Evolutionary conservation across 1,140 invertebrate species (phyloP).

Genomic region (Phenacoccus solenopsis): DNA sequence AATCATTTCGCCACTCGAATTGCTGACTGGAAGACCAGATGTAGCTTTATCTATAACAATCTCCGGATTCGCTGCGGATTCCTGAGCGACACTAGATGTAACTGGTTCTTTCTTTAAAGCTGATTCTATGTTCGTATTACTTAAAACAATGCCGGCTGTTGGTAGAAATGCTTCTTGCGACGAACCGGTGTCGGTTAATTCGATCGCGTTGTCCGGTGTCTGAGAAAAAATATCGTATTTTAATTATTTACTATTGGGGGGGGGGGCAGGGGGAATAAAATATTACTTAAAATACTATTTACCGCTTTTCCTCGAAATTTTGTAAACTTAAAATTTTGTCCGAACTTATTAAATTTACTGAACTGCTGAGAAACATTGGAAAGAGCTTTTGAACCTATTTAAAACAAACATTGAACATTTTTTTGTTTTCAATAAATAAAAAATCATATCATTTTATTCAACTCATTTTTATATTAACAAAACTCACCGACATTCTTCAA

Average conservation of each 20-base stretch:
- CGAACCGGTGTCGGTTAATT: conserved; percentile 8
- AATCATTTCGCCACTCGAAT: conserved; percentile 41
- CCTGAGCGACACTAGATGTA: not conserved
- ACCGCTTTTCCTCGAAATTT: not conserved
- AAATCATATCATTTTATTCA: too few relatives aligned
- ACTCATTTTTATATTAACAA: too few relatives aligned
- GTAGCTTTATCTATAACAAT: conserved; percentile 33
- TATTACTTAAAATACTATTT: not conserved
- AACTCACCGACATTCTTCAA: conserved; percentile 47
- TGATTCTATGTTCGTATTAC: conserved; percentile 26
- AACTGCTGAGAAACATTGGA: conserved; percentile 74
- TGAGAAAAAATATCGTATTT: conserved; percentile 36
- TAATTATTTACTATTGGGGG: too few relatives aligned
- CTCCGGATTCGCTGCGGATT: not conserved
- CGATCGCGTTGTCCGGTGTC: conserved; percentile 31
- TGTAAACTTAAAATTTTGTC: conserved; percentile 43
- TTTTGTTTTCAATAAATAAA: too few relatives aligned
- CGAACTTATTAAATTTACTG: conserved; percentile 62
- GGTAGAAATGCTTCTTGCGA: conserved; percentile 41
- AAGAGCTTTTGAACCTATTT: conserved; percentile 59
- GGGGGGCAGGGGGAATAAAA: too few relatives aligned
- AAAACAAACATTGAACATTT: conserved; percentile 22
- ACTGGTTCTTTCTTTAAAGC: conserved; percentile 26
- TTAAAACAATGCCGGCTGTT: conserved; percentile 51
- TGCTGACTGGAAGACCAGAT: conserved; percentile 35